Evolutionary conservation across 2,797 vertebrate genomes (phyloP), one percentile per base, ranked within the genome.

Genomic region (Champsocephalus esox): DNA sequence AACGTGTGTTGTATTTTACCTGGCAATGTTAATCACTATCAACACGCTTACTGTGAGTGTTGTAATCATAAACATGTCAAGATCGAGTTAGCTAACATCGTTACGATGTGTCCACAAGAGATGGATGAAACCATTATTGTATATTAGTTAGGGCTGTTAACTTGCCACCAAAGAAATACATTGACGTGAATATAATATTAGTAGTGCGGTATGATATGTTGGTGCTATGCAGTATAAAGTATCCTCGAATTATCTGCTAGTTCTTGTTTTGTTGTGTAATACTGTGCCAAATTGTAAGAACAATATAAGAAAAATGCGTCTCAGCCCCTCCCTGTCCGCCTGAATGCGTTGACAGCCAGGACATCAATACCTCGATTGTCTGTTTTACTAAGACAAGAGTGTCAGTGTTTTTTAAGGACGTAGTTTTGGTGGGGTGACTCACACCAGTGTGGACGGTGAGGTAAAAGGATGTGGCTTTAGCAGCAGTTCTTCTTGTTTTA

Each of bases 41-140:
- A 49, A 41, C 17, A 11, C 52, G 50, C 72, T 70, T 66, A 28
- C 41, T 74, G 56, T 67, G 68, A 79, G 60, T 4, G 32, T 70
- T 49, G 43, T 70, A 3, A 70, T 73, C 64, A 51, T 71, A 69
- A 89, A 87, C 65, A 82, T 76, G 83, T 74, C 69, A 77, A 6
- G 41, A 70, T 59, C 19, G 63, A 66, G 78, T 82, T 76, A 61
- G 85, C 84, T 88, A 69, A 61, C 73, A 43, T 50, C 12, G 12
- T 14, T 11, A 24, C 46, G 58, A 65, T 64, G 1, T 64, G 17
- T 57, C 32, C 62, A 24, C 6, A 48, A 34, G 63, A 68, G 43
- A 75, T 57, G 70, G 63, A 24, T 62, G 63, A 49, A 66, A 73
- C 51, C 64, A 21, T 38, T 38, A 38, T 38, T 38, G 6, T 38